Conservation (phyloP, 2,113 vertebrate genomes). For the Anthoscopus minutus region DNA sequence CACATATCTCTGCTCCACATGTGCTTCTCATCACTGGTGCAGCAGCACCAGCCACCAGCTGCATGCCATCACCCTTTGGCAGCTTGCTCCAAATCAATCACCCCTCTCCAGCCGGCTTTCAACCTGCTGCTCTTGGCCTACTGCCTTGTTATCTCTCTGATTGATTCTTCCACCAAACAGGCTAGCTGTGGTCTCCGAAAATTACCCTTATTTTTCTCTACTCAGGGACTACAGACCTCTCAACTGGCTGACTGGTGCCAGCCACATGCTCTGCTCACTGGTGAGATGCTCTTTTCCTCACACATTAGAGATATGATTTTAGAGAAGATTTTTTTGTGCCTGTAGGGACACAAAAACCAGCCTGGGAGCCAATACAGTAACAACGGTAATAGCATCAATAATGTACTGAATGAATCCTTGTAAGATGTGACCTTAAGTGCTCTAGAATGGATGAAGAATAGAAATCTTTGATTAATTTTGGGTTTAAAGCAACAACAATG, state of each 20-base stretch:
- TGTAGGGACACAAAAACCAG: not conserved
- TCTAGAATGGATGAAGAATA: not conserved
- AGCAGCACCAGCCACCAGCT: not conserved
- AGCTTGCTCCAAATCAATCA: not conserved
- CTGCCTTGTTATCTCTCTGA: not conserved
- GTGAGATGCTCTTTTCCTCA: not conserved
- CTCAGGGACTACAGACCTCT: not conserved
- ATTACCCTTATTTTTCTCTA: constrained; percentile 23
- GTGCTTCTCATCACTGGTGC: not conserved
- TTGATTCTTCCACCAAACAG: not conserved
- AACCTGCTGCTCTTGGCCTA: not conserved
- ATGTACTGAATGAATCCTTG: not conserved
- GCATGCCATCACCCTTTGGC: not conserved
- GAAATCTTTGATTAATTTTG: not conserved
- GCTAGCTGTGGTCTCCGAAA: not conserved
- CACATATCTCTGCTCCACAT: not conserved
- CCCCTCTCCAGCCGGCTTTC: not conserved
- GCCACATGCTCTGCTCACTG: not conserved
- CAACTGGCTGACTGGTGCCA: not conserved
- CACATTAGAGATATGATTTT: not conserved
- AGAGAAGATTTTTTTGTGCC: not conserved
- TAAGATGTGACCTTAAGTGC: not conserved
- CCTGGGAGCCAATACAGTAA: not conserved
- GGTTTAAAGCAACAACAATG: not conserved
- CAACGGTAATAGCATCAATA: not conserved